Conservation (phyloP, 2,113 vertebrate genomes). For the Phylloscopus whistleri region DNA sequence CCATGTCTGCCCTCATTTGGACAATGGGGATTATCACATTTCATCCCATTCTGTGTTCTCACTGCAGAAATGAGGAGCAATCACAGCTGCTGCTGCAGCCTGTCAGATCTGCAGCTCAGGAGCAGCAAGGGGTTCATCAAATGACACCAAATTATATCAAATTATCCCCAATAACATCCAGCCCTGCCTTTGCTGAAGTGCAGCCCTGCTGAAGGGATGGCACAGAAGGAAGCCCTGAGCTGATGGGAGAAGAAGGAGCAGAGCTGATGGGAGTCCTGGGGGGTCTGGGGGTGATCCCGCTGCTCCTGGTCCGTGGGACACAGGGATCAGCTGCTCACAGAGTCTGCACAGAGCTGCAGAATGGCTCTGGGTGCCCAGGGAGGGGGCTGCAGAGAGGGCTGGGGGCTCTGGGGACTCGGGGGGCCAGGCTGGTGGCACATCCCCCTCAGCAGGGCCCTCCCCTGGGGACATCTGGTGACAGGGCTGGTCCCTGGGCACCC, state of each 20-base stretch:
- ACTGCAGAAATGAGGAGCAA: not conserved
- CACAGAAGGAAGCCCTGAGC: not conserved
- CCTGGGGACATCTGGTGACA: accelerated
- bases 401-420: not conserved
- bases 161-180: not conserved
- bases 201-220: not conserved
- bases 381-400: not conserved
- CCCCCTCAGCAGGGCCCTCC: not conserved
- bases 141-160: not conserved
- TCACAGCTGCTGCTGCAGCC: not conserved
- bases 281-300: accelerated
- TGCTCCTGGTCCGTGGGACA: not conserved
- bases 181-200: not conserved
- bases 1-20: not conserved
- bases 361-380: accelerated
- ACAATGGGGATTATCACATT: not conserved
- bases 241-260: too few species aligned
- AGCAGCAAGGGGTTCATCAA: not conserved
- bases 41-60: not conserved
- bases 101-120: not conserved
- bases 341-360: not conserved
- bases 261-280: not conserved
- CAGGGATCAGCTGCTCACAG: too few species aligned
- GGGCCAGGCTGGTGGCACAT: not conserved
- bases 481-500: not conserved